Percentiles rank a stretch among this genome's conserved stretches.
phyloP scores from a whole-genome alignment of 2,888 invertebrate species.

The Meiosimyza platycephala region DNA sequence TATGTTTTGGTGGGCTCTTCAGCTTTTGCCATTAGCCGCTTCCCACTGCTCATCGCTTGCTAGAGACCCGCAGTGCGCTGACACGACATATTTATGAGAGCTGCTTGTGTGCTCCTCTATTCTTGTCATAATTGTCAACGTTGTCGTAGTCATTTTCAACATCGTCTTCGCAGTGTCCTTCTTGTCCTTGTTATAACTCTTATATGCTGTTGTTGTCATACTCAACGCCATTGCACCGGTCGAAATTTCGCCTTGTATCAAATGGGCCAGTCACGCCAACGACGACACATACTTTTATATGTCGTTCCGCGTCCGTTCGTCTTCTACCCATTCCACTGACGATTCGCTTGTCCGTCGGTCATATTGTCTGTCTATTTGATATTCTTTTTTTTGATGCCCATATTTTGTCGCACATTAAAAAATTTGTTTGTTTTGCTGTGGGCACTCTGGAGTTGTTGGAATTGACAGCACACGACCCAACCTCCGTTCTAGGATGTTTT shows the following conservation, averaged over 20 bases:
- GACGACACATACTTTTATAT: no score
- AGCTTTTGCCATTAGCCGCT: background rate
- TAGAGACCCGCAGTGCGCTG: conserved; percentile 7
- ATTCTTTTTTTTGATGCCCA: conserved; percentile 9
- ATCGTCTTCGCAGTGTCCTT: background rate
- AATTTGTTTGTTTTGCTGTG: conserved; percentile 14
- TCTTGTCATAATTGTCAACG: conserved; percentile 53
- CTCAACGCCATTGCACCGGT: background rate
- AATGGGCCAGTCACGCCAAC: no score
- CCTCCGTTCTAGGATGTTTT: no score
- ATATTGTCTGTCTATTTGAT: background rate
- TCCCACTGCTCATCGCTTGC: conserved; percentile 4
- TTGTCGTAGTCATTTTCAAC: conserved; percentile 32
- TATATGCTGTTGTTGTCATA: background rate
- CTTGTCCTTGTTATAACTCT: background rate
- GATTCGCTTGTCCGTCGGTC: conserved; percentile 6
- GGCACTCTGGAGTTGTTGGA: background rate
- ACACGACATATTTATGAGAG: conserved; percentile 39
- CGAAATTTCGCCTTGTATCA: background rate
- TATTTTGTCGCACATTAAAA: conserved; percentile 41
- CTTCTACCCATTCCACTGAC: background rate
- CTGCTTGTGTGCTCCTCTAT: conserved; percentile 25
- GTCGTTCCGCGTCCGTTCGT: no score
- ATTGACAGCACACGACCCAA: conserved; percentile 2
- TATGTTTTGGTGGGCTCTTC: background rate